Conservation (phyloP, 2,797 vertebrate genomes). For the Eulemur rubriventer region DNA sequence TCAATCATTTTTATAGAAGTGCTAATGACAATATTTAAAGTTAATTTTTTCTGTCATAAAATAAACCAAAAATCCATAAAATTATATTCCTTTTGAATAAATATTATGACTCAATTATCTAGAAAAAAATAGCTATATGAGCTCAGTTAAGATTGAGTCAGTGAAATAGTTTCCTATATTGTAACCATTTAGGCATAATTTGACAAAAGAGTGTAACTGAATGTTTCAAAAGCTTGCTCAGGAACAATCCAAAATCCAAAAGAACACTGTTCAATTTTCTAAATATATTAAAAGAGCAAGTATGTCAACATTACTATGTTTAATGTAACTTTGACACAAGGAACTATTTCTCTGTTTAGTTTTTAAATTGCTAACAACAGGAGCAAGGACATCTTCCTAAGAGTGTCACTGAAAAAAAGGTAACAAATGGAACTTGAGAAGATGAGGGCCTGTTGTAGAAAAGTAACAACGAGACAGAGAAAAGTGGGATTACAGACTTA, state of each 20-base stretch:
- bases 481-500: background rate
- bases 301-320: background rate
- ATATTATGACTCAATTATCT: background rate
- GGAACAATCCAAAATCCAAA: background rate
- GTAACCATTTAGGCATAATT: background rate
- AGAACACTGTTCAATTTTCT: background rate
- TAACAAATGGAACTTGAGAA: background rate
- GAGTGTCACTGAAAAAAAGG: background rate
- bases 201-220: background rate
- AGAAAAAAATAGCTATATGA: background rate
- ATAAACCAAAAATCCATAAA: background rate
- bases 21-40: background rate
- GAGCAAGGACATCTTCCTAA: background rate
- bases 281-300: background rate
- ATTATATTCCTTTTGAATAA: background rate
- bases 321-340: background rate
- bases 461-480: background rate
- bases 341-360: background rate
- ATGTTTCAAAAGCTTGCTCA: slow-evolving; percentile 17
- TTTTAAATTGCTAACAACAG: slow-evolving; percentile 43
- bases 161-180: background rate
- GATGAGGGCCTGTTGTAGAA: background rate
- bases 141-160: background rate
- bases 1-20: background rate
- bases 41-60: background rate